Evolutionary conservation across 2,113 vertebrate species (phyloP).

Genomic region (Lipophrys pholis): DNA sequence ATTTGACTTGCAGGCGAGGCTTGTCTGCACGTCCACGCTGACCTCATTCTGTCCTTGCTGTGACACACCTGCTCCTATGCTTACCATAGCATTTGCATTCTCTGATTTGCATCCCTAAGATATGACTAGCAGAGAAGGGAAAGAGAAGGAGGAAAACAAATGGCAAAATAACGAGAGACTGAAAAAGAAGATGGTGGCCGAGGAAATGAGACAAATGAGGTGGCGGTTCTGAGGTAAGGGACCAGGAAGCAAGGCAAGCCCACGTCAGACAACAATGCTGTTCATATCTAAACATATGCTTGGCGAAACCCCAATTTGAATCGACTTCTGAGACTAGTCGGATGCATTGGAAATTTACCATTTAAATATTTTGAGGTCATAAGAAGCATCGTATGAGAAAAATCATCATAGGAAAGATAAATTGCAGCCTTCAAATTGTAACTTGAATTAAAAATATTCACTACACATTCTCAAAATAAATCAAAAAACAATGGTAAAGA

Average conservation of each 20-base stretch:
- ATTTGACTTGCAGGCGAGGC: constrained; percentile 77
- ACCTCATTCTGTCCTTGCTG: constrained; percentile 81
- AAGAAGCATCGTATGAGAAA: too few relatives aligned
- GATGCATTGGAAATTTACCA: too few relatives aligned
- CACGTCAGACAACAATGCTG: constrained; percentile 14
- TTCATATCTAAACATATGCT: constrained; percentile 30
- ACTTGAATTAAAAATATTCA: too few relatives aligned
- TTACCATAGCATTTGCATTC: constrained; percentile 79
- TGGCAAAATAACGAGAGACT: not conserved
- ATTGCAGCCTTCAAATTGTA: too few relatives aligned
- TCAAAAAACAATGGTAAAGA: too few relatives aligned
- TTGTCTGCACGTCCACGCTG: constrained; percentile 56
- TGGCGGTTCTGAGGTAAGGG: constrained; percentile 13
- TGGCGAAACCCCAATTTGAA: too few relatives aligned
- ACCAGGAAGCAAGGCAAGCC: not conserved
- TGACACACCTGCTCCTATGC: constrained; percentile 76
- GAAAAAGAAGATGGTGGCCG: not conserved
- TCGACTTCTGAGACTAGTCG: too few relatives aligned
- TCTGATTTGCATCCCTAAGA: constrained; percentile 73
- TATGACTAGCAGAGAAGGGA: constrained; percentile 22
- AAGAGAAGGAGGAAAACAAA: constrained; percentile 7
- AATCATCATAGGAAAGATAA: too few relatives aligned
- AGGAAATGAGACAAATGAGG: constrained; percentile 10
- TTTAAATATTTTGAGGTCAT: too few relatives aligned
- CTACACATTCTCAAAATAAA: too few relatives aligned